Evolutionary conservation across 1,140 invertebrate genomes (phyloP), one percentile per base, ranked within the genome.

Genomic region (Cydia fagiglandana): DNA sequence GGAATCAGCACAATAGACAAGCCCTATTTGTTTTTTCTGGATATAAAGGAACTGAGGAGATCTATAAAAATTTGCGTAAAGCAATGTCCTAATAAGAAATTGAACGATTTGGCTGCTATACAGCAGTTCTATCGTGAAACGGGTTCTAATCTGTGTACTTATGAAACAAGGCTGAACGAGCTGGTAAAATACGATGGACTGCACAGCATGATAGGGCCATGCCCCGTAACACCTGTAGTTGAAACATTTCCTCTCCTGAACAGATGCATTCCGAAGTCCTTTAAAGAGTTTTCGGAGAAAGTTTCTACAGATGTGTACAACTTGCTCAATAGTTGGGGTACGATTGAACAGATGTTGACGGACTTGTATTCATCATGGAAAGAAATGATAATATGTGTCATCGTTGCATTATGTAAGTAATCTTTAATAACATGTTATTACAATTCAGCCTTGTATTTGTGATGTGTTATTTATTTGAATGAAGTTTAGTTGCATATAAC

Each of bases 11-110:
- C 97, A 66, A 94, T 94, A 34, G 95, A 97, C 68, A 97, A 96
- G 88, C 96, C 95, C 89, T 97, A 95, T 86, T 92, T 99, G 30
- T 97, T 98, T 81, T 98, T 97, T 87, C 95, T 98, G 89, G 96
- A 98, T 91, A 93, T 97, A 4, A 94, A 93, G 75, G 94, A 98
- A 85, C 92, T 97, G 1, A 94, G 94, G 64, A 94, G 95, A 61
- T 96, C 97, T 0, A 89, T 98, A 28, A 97, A 97, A 92, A 96
- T 99, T 77, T 99, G 98, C 92, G 97, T 99, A 0, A 96, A 97
- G 83, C 91, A 96, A 90, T 99, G 98, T 93, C 98, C 98, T 0
- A 94, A 95, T 78, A 94, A 91, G 77, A 94, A 94, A 20, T 83
- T 98, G 61, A 91, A 92, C 0, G 94, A 91, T 17, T 89, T 96